Conservation (phyloP, 2,113 vertebrate genomes). For the Tursiops truncatus region DNA sequence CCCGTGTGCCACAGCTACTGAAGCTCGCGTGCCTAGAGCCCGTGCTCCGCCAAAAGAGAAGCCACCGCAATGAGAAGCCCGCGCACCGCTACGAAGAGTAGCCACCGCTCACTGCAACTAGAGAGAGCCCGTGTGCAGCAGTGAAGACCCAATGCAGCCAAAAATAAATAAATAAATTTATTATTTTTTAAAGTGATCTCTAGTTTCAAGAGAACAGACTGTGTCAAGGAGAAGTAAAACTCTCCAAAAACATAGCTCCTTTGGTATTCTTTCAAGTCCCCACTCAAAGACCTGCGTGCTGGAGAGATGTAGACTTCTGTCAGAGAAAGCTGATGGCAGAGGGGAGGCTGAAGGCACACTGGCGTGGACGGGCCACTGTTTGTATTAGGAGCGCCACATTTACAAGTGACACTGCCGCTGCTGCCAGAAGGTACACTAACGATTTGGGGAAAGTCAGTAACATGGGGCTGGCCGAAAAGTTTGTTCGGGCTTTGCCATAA, state of each 20-base stretch:
- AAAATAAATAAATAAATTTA: too few relatives aligned
- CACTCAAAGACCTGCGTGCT: background rate
- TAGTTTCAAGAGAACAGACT: background rate
- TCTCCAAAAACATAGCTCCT: background rate
- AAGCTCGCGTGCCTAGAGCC: too few relatives aligned
- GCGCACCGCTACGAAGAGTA: too few relatives aligned
- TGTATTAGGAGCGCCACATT: background rate
- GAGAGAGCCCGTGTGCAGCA: too few relatives aligned
- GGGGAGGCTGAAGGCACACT: background rate
- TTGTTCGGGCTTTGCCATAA: too few relatives aligned
- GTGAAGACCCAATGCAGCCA: too few relatives aligned
- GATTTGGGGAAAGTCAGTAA: background rate
- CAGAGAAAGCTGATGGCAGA: background rate
- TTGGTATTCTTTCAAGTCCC: background rate
- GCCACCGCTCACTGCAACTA: too few relatives aligned
- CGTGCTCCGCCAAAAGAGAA: too few relatives aligned
- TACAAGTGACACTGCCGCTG: background rate
- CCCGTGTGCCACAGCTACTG: too few relatives aligned
- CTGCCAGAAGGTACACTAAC: background rate
- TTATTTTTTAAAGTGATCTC: background rate
- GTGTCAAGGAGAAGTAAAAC: background rate
- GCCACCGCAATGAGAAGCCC: too few relatives aligned
- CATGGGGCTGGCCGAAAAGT: too few relatives aligned
- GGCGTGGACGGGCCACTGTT: background rate
- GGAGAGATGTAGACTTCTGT: background rate